A percentile compares a stretch with the other conserved stretches of the same genome.
phyloP scores from a whole-genome alignment of 2,113 vertebrate species.

The Pteropus alecto region DNA sequence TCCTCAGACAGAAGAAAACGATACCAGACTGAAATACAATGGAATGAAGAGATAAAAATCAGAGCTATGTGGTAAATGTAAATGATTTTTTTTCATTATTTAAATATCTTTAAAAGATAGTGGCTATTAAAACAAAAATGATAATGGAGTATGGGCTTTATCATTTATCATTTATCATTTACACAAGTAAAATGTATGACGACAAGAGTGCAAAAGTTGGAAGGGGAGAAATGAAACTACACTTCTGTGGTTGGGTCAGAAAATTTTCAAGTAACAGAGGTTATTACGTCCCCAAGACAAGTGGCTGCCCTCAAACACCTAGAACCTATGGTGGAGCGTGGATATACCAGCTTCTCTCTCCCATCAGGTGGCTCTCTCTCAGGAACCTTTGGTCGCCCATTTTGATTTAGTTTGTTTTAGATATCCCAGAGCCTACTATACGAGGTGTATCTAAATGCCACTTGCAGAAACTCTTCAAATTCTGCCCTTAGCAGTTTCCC shows the following conservation, averaged over 20 bases:
- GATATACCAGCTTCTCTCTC: not conserved
- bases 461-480: not conserved
- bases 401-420: not conserved
- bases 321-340: not conserved
- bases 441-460: not conserved
- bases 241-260: not conserved
- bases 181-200: not conserved
- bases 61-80: not conserved
- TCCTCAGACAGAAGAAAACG: not conserved
- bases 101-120: not conserved
- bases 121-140: constrained; percentile 17
- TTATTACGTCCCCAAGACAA: not conserved
- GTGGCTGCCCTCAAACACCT: not conserved
- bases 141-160: not conserved
- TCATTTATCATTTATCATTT: not conserved
- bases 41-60: not conserved
- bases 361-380: not conserved
- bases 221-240: not conserved
- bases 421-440: not conserved
- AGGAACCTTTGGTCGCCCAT: not conserved
- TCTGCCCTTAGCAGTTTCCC: not conserved
- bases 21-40: not conserved
- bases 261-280: not conserved
- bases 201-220: not conserved
- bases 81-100: not conserved